Conservation (phyloP, 2,113 vertebrate genomes). For the Corythornis madagascariensis region DNA sequence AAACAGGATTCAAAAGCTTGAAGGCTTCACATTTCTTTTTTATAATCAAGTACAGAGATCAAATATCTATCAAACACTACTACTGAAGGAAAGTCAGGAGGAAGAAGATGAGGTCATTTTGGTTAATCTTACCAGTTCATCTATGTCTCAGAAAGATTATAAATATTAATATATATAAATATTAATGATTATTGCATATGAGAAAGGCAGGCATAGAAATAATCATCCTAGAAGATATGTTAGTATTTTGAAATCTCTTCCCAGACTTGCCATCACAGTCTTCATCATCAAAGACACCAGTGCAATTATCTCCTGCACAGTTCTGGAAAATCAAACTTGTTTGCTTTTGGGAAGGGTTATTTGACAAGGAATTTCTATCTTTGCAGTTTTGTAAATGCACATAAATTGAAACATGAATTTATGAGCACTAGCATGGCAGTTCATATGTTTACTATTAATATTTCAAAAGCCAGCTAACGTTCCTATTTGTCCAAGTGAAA, state of each 20-base stretch:
- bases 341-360: slow-evolving; percentile 8
- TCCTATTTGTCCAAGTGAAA: slow-evolving; percentile 9
- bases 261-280: background rate
- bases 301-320: background rate
- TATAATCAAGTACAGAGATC: background rate
- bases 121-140: slow-evolving; percentile 15
- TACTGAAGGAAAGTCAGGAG: background rate
- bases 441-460: slow-evolving; percentile 22
- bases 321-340: background rate
- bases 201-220: background rate
- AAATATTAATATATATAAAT: slow-evolving; percentile 34
- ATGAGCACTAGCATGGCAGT: background rate
- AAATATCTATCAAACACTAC: background rate
- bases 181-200: slow-evolving; percentile 37
- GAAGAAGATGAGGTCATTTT: slow-evolving; percentile 17
- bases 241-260: background rate
- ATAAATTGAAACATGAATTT: background rate
- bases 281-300: slow-evolving; percentile 12
- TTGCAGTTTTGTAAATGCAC: background rate
- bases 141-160: background rate
- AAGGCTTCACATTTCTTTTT: background rate
- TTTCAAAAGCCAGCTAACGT: slow-evolving; percentile 31
- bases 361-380: background rate
- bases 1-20: background rate
- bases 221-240: background rate